Percentiles rank a stretch among this genome's conserved stretches.
Conservation (phyloP, 2,888 invertebrate genomes). For the Coelopa pilipes region DNA sequence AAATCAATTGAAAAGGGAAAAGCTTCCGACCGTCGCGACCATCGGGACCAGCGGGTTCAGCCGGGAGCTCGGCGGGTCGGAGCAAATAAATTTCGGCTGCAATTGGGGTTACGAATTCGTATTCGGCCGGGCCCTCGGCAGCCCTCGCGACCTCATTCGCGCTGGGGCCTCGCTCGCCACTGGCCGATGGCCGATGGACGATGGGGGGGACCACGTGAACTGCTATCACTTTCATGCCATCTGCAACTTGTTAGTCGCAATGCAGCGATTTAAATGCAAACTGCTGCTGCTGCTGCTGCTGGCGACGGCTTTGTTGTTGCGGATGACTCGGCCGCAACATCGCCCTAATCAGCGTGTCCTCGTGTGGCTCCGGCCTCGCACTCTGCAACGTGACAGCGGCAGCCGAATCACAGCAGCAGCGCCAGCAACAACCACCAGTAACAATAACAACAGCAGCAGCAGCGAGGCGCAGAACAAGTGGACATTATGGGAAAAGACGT, state of each 20-base stretch:
- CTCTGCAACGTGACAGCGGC: background rate
- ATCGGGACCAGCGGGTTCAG: too few relatives aligned
- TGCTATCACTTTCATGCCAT: too few relatives aligned
- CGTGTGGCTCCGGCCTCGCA: background rate
- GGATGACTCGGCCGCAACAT: slow-evolving; percentile 8
- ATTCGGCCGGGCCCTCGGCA: too few relatives aligned
- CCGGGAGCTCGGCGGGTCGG: too few relatives aligned
- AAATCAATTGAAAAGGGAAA: too few relatives aligned
- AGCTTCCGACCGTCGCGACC: too few relatives aligned
- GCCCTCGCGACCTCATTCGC: too few relatives aligned
- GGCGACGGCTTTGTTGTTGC: background rate
- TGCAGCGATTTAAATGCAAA: slow-evolving; percentile 26
- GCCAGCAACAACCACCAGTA: background rate
- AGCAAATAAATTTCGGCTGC: too few relatives aligned
- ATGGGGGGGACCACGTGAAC: too few relatives aligned
- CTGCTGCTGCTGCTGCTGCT: background rate
- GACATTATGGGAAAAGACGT: slow-evolving; percentile 35
- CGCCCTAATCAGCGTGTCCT: slow-evolving; percentile 5
- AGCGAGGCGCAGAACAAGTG: background rate
- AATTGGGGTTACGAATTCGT: too few relatives aligned
- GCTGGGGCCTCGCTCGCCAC: too few relatives aligned
- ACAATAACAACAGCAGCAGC: background rate
- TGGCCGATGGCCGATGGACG: too few relatives aligned
- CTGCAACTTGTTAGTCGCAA: background rate
- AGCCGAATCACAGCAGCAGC: background rate